Percentiles rank a stretch among this genome's conserved stretches.
Conservation (phyloP, 2,888 invertebrate species). For the Chirona hameri region DNA sequence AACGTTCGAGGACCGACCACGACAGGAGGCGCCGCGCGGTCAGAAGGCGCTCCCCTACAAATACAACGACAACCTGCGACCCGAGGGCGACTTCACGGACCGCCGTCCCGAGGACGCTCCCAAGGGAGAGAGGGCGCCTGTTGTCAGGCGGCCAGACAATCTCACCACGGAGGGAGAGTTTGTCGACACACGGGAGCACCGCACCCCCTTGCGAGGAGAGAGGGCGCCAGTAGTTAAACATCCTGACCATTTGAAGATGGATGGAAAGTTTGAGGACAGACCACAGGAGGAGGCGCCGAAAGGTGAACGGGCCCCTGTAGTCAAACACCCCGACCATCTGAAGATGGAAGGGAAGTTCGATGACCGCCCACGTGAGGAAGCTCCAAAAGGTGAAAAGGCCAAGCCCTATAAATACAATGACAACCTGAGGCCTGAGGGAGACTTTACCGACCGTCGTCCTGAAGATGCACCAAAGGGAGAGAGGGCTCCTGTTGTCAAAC, state of each 20-base stretch:
- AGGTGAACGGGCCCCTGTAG: not conserved
- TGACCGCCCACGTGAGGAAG: not conserved
- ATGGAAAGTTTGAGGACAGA: not conserved
- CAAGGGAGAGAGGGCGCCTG: not conserved
- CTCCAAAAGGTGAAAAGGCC: not conserved
- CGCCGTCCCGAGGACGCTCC: not conserved
- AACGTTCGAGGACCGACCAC: constrained; percentile 44
- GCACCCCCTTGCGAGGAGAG: not conserved
- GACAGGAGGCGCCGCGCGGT: too few relatives aligned
- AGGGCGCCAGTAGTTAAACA: not conserved
- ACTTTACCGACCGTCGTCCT: constrained; percentile 28
- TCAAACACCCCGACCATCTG: not conserved
- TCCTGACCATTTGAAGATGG: not conserved
- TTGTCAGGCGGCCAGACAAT: not conserved
- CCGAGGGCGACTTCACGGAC: not conserved
- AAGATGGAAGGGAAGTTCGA: not conserved
- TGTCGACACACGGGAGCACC: not conserved
- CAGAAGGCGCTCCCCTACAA: too few relatives aligned
- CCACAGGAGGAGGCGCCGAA: not conserved
- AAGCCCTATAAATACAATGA: constrained; percentile 27
- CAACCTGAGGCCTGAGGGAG: constrained; percentile 53
- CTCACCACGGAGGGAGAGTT: not conserved
- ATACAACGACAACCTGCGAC: too few relatives aligned
- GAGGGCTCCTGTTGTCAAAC: not conserved
- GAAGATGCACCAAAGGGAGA: not conserved